Evolutionary conservation across 2,797 vertebrate genomes (phyloP), one percentile per base, ranked within the genome.

Genomic region (Spinus olivaceus): DNA sequence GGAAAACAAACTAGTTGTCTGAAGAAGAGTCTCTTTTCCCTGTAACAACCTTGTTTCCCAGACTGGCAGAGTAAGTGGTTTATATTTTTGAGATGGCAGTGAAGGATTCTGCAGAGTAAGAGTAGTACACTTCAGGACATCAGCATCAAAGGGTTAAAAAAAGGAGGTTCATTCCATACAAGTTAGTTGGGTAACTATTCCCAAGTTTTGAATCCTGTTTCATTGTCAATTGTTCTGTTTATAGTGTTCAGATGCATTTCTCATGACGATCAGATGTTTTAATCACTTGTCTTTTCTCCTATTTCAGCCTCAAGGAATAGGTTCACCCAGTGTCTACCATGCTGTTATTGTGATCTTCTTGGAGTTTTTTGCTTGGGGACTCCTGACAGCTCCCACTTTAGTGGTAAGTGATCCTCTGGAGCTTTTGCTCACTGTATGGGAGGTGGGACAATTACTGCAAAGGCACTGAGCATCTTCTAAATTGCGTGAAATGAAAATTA

Each of bases 301-400:
- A 7, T 81, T 92, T 28, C 81, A 99, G 98, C 98, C 98, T 98
- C 98, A 98, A 96, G 98, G 98, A 93, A 98, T 98, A 71, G 98
- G 98, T 73, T 98, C 98, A 63, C 99, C 99, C 61, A 99, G 97
- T 97, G 99, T 99, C 83, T 98, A 98, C 95, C 99, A 99, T 2
- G 99, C 99, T 3, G 99, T 99, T 77, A 98, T 99, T n/a, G 99
- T 99, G 92, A 99, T 99, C 98, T 99, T 99, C 97, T 97, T 99
- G 98, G 99, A 99, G 97, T 99, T 99, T 96, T 99, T 99, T 88
- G 98, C 99, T 22, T 99, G 99, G 99, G 99, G 99, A 82, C 98
- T 99, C 65, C 96, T 99, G 96, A 99, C 99, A 77, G 99, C 99
- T 6, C 99, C 99, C 63, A 99, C 99, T 84, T 97, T 99, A 94